Percentiles rank a stretch among this genome's conserved stretches.
phyloP scores from a whole-genome alignment of 2,888 invertebrate species.

The Scaptomyza cyrtandrae region DNA sequence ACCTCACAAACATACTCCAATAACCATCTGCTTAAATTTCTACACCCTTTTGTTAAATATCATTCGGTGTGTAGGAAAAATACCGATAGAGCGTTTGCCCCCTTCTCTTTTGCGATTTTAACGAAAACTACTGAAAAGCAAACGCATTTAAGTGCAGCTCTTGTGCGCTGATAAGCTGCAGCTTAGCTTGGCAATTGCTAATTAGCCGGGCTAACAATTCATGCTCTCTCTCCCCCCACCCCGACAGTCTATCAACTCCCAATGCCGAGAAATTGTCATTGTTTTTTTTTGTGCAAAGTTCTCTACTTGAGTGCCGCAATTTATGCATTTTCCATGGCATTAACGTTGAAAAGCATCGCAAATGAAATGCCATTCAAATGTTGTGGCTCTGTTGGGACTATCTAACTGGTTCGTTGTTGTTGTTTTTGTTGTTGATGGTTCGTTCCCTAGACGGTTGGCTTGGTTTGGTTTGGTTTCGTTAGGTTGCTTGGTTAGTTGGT shows the following conservation, averaged over 20 bases:
- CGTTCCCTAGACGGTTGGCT: constrained; percentile 11
- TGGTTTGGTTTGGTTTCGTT: constrained; percentile 20
- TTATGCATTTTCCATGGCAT: constrained; percentile 77
- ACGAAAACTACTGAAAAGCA: constrained; percentile 17
- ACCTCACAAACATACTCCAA: neutral
- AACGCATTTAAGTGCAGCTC: constrained; percentile 33
- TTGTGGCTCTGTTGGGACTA: constrained; percentile 32
- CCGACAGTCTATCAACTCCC: neutral
- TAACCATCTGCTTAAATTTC: neutral
- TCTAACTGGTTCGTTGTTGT: constrained; percentile 20
- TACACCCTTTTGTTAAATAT: neutral
- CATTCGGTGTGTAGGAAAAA: neutral
- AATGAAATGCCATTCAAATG: constrained; percentile 74
- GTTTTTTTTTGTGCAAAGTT: constrained; percentile 55
- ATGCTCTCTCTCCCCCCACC: neutral
- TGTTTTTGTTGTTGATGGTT: neutral
- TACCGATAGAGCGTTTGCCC: constrained; percentile 7
- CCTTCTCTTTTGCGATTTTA: neutral
- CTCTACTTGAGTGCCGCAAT: constrained; percentile 65
- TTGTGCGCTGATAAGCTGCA: constrained; percentile 61
- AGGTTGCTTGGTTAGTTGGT: constrained; percentile 57
- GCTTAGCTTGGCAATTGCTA: constrained; percentile 56
- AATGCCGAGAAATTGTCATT: constrained; percentile 39
- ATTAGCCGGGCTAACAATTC: constrained; percentile 46
- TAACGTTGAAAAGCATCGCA: constrained; percentile 72